phyloP scores from a whole-genome alignment of 2,888 invertebrate genomes.

The Antheraea yamamai region DNA sequence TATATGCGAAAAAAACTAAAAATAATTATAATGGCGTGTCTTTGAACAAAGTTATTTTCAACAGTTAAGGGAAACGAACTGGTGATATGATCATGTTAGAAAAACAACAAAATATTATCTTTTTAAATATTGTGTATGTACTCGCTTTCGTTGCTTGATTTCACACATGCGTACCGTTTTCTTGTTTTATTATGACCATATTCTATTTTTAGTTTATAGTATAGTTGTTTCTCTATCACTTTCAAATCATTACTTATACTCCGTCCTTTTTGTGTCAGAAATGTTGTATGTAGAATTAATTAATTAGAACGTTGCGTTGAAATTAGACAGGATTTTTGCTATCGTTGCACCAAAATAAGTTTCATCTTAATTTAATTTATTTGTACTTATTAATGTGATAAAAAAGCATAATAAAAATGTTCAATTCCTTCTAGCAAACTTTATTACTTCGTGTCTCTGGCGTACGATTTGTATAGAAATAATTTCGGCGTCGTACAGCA shows the following conservation, averaged over 20 bases:
- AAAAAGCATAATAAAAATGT: neutral
- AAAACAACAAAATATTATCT: neutral
- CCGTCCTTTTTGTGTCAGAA: too few species aligned
- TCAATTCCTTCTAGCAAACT: slow-evolving; percentile 25
- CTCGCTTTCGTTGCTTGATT: neutral
- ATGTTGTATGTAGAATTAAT: too few species aligned
- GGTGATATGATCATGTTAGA: neutral
- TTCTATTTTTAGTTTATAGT: neutral
- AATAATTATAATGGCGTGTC: neutral
- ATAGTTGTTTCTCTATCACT: neutral
- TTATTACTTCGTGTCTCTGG: slow-evolving; percentile 28
- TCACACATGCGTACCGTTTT: neutral
- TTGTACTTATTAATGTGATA: neutral
- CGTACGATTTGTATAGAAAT: slow-evolving; percentile 72
- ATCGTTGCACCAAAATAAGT: neutral
- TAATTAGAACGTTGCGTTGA: too few species aligned
- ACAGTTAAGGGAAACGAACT: neutral
- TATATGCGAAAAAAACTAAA: neutral
- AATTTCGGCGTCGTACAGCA: slow-evolving; percentile 54
- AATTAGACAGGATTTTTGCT: neutral
- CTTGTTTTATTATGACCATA: neutral
- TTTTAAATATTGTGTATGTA: neutral
- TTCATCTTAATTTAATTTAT: neutral
- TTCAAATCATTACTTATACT: neutral
- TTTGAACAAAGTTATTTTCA: neutral